Conservation (phyloP, 1,140 invertebrate species). For the Papilio helenus region DNA sequence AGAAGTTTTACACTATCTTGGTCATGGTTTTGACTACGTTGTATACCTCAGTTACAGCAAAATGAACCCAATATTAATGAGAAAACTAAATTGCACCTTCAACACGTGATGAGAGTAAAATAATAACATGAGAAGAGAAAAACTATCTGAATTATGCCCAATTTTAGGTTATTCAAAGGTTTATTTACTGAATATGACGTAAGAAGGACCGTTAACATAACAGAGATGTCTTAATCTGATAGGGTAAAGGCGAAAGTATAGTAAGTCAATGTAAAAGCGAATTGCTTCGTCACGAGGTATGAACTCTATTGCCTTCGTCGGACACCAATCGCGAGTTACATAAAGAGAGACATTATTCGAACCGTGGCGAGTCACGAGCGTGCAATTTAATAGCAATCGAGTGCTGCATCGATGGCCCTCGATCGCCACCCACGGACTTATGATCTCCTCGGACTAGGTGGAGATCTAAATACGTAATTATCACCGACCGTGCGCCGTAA, state of each 20-base stretch:
- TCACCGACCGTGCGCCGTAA: constrained; percentile 60
- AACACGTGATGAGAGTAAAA: too few species aligned
- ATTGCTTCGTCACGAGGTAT: constrained; percentile 26
- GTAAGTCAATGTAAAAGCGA: constrained; percentile 6
- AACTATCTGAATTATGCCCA: too few species aligned
- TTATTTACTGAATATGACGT: too few species aligned
- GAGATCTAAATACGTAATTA: constrained; percentile 63
- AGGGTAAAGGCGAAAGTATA: background rate
- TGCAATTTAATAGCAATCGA: constrained; percentile 73
- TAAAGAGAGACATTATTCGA: constrained; percentile 72
- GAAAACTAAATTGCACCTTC: too few species aligned
- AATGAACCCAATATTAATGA: too few species aligned
- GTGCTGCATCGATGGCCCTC: constrained; percentile 41
- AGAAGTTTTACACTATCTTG: too few species aligned
- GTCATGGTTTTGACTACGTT: too few species aligned
- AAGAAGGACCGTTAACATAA: background rate
- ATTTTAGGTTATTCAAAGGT: too few species aligned
- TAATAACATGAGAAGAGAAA: too few species aligned
- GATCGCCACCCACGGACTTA: constrained; percentile 52
- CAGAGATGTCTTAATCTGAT: constrained; percentile 10
- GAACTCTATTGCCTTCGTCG: constrained; percentile 1
- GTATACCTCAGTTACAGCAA: too few species aligned
- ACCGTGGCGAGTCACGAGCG: constrained; percentile 65
- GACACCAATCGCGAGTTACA: constrained; percentile 44
- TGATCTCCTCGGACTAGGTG: constrained; percentile 43